phyloP scores from a whole-genome alignment of 2,888 invertebrate species.

The Macrophya annulata region DNA sequence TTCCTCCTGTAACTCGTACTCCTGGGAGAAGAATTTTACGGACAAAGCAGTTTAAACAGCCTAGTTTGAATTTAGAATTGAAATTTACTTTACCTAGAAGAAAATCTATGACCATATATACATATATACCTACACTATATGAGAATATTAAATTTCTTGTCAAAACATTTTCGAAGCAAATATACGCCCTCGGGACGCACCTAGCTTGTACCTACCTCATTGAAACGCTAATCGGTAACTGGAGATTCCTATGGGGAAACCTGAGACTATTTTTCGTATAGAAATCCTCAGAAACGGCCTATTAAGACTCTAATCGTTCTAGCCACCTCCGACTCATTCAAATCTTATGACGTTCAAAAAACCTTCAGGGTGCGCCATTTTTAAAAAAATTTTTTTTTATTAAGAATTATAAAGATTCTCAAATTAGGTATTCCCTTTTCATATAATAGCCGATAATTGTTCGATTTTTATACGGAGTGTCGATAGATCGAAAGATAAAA shows the following conservation, averaged over 20 bases:
- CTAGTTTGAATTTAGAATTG: neutral
- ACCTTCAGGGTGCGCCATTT: neutral
- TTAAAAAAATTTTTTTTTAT: too few species aligned
- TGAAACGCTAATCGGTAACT: slow-evolving; percentile 75
- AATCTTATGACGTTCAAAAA: slow-evolving; percentile 11
- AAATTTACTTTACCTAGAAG: slow-evolving; percentile 9
- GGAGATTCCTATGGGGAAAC: slow-evolving; percentile 67
- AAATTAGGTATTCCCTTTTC: too few species aligned
- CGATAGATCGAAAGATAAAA: neutral
- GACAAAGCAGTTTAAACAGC: neutral
- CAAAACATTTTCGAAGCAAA: slow-evolving; percentile 71
- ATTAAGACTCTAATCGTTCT: slow-evolving; percentile 43
- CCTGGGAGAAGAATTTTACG: slow-evolving; percentile 32
- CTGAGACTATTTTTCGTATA: slow-evolving; percentile 56
- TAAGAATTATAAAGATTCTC: neutral
- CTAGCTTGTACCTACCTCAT: slow-evolving; percentile 56
- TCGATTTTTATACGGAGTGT: too few species aligned
- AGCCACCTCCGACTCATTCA: slow-evolving; percentile 45
- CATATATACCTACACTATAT: neutral
- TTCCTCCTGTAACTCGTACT: neutral
- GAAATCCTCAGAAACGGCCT: slow-evolving; percentile 49
- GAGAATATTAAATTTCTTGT: slow-evolving; percentile 71
- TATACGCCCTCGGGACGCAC: slow-evolving; percentile 6
- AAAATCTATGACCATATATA: slow-evolving; percentile 18
- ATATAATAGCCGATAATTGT: too few species aligned